Evolutionary conservation across 1,140 invertebrate species (phyloP).

Genomic region (Bombus turneri): DNA sequence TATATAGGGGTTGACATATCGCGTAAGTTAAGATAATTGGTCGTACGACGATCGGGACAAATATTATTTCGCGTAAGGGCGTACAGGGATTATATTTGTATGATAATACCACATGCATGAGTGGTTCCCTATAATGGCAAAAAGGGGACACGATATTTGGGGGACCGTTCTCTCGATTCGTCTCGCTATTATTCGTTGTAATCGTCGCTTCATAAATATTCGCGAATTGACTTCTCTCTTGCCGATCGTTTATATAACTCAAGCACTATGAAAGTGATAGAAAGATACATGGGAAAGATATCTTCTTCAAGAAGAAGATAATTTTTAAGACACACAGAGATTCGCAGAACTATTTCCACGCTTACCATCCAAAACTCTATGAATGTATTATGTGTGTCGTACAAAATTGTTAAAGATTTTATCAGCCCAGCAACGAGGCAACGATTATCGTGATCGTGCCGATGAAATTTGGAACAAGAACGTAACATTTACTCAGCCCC

Average conservation of each 20-base stretch:
- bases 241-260: conserved; percentile 35
- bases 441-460: no score
- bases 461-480: no score
- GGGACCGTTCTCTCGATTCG: conserved; percentile 57
- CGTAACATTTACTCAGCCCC: no score
- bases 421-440: no score
- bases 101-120: conserved; percentile 66
- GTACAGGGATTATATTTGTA: conserved; percentile 68
- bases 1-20: conserved; percentile 56
- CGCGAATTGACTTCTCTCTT: conserved; percentile 49
- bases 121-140: conserved; percentile 50
- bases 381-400: no score
- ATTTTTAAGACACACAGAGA: no score
- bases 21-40: conserved; percentile 68
- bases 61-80: conserved; percentile 63
- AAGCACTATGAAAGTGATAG: no score
- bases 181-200: conserved; percentile 66
- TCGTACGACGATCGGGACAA: conserved; percentile 63
- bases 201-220: conserved; percentile 69
- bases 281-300: no score
- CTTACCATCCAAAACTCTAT: no score
- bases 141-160: conserved; percentile 39
- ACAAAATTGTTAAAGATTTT: no score
- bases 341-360: no score
- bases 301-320: no score